Evolutionary conservation across 2,113 vertebrate species (phyloP).

Genomic region (Ophiodon elongatus): DNA sequence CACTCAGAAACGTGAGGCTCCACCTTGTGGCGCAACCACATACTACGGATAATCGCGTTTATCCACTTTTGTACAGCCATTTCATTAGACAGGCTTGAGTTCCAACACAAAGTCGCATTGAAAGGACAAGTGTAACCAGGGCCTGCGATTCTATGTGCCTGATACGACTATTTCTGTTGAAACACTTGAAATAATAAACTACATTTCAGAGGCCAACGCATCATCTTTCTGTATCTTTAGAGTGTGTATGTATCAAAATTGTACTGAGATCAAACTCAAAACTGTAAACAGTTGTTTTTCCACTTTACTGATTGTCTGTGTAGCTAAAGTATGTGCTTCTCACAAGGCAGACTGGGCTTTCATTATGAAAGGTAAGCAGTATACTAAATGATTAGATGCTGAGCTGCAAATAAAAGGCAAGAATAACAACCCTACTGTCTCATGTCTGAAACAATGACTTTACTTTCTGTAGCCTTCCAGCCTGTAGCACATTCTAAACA

Average conservation of each 20-base stretch:
- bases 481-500: slow-evolving; percentile 9
- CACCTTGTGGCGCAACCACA: too few species aligned
- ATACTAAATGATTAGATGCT: not conserved
- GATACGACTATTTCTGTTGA: not conserved
- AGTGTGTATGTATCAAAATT: not conserved
- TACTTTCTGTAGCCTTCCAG: slow-evolving; percentile 7
- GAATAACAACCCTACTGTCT: slow-evolving; percentile 11
- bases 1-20: too few species aligned
- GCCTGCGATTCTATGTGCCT: not conserved
- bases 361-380: not conserved
- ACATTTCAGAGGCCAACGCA: not conserved
- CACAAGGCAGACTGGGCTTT: not conserved
- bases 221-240: not conserved
- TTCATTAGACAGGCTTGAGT: too few species aligned
- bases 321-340: not conserved
- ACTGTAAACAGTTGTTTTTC: not conserved
- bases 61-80: too few species aligned
- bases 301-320: not conserved
- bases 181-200: not conserved
- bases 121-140: not conserved
- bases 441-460: slow-evolving; percentile 21
- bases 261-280: not conserved
- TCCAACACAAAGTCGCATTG: not conserved
- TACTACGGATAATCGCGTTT: too few species aligned
- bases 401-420: not conserved